Conservation (phyloP, 1,140 invertebrate genomes). For the Diabrotica virgifera region DNA sequence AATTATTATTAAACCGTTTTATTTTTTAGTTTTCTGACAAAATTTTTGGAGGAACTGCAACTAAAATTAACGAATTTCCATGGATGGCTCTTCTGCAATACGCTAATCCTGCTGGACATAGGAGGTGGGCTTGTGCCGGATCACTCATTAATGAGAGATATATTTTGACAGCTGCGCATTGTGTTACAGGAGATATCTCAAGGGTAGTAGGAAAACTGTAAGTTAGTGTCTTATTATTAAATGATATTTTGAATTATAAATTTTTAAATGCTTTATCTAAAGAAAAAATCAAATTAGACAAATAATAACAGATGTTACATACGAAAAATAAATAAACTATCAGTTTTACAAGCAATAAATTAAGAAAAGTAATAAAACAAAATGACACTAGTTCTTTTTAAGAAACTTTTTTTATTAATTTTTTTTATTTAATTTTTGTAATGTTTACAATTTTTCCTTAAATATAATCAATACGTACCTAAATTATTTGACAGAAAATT, state of each 20-base stretch:
- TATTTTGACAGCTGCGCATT: constrained; percentile 58
- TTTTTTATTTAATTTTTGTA: too few species aligned
- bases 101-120: constrained; percentile 36
- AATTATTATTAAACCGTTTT: not conserved
- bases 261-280: too few species aligned
- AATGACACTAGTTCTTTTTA: too few species aligned
- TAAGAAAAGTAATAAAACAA: too few species aligned
- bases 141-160: constrained; percentile 51
- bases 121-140: constrained; percentile 53
- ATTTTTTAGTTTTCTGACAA: constrained; percentile 36
- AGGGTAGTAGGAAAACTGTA: constrained; percentile 39
- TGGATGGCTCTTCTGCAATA: constrained; percentile 73
- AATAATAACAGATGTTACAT: too few species aligned
- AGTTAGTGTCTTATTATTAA: constrained; percentile 21
- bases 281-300: too few species aligned
- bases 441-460: too few species aligned
- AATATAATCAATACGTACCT: too few species aligned
- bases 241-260: not conserved
- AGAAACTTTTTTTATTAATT: too few species aligned
- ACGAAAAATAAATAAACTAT: too few species aligned
- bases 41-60: constrained; percentile 52
- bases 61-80: constrained; percentile 60
- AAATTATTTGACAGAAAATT: too few species aligned
- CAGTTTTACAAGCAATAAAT: too few species aligned
- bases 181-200: constrained; percentile 43